Base-by-base conservation (phyloP, 2,113 vertebrate species). In the Nettapus auritus region DNA sequence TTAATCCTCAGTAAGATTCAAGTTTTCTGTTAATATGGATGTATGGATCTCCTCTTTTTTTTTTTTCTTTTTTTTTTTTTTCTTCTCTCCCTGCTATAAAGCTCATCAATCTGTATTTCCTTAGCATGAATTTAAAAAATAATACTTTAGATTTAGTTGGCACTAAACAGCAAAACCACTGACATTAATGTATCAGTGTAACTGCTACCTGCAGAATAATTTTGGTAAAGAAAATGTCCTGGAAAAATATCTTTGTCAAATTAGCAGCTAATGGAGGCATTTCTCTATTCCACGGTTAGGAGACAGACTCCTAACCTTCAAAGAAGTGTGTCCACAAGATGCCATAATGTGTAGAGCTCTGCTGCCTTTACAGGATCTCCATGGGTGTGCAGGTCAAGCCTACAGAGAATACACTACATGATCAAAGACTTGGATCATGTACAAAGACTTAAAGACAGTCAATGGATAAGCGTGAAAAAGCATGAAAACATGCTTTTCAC, bases 371-470 rank as follows among this genome's bases (percentile, higher is more conserved):
- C 85, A 9, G 4, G 82, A 92, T 70, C 91, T 88, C 83, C 76
- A 78, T 34, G 86, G 66, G 90, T 73, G 88, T 90, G 80, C 80
- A 87, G 62, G 88, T 78, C 74, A 90, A 92, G 67, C 88, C 93
- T 77, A 90, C 21, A 62, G 81, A 70, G 86, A 94, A 68, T 48
- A 26, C 36, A 44, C 86, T 18, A 73, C 53, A 52, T 23, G 88
- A 90, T 95, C 88, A 93, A 95, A 96, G 94, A 82, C 92, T 89
- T 96, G 92, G 86, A 95, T 9, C 74, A n/a, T 15, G 36, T 66
- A 93, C 92, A 90, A 84, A 96, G 90, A 95, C 64, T 84, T 94
- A 90, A 75, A 96, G 69, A 36, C 64, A 88, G 77, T 76, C 62
- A 2, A 89, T 74, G 77, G 76, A 79, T 60, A 90, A 79, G 74